Conservation (phyloP, 2,113 vertebrate genomes). For the Guaruba guarouba region DNA sequence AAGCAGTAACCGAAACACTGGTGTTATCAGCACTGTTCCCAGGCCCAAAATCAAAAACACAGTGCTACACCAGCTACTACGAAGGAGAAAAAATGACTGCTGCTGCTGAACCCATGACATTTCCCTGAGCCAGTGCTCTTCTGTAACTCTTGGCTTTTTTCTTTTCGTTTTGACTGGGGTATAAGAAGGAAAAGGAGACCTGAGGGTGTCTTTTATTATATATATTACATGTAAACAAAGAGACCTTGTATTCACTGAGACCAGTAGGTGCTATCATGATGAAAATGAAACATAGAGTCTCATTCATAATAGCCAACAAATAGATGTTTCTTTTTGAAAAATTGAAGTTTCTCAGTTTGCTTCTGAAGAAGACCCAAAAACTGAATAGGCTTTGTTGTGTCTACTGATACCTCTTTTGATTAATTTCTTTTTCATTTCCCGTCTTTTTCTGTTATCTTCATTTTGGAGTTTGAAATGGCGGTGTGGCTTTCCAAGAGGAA, state of each 20-base stretch:
- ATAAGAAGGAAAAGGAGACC: neutral
- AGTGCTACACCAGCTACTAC: too few relatives aligned
- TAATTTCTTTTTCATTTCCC: neutral
- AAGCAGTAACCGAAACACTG: too few relatives aligned
- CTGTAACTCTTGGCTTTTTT: neutral
- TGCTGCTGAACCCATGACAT: too few relatives aligned
- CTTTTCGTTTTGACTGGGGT: neutral
- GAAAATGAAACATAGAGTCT: neutral
- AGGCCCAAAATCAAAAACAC: too few relatives aligned
- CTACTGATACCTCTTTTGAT: neutral
- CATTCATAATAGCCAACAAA: neutral
- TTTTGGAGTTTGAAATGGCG: conserved; percentile 11
- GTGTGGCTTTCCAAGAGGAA: conserved; percentile 25
- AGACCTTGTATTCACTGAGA: neutral
- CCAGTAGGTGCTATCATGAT: neutral
- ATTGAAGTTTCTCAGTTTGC: neutral
- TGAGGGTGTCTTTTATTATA: neutral
- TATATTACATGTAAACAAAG: neutral
- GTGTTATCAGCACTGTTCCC: too few relatives aligned
- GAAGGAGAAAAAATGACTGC: too few relatives aligned
- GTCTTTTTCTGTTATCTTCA: neutral
- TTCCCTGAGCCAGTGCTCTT: neutral
- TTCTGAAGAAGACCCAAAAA: neutral
- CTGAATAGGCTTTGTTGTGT: neutral
- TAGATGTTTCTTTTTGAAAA: neutral